Base-by-base conservation (phyloP, 2,888 invertebrate species). In the Harpagoxenus sublaevis region DNA sequence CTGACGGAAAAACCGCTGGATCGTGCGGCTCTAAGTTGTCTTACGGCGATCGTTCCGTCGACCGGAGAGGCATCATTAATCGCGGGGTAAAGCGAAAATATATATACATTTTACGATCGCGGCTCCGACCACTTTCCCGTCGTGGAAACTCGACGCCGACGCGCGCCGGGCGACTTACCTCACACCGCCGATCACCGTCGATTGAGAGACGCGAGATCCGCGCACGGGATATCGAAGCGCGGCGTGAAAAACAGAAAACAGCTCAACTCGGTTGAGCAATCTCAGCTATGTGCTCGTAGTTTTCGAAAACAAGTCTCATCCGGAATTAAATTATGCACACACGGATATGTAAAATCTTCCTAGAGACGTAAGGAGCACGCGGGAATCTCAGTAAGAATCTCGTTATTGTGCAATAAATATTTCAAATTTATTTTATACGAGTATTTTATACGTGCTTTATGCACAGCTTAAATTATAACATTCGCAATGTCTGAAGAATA, bases 71-170 rank as follows among this genome's bases (percentile, higher is more conserved):
- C 31, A 66, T 75, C 65, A 31, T 75, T 65, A 48, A 75, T 65
- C 28, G 45, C n/a, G 65, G 12, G n/a, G n/a, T 75, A 70, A 28
- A 66, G 51, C 42, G 53, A 78, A 55, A 55, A 55, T 28, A 12
- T 42, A 42, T 45, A 66, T 66, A 15, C 28, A 10, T 51, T 78
- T 66, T 75, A 83, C 68, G 85, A 68, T 55, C 42, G 28, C 12
- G n/a, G 23, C 10, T 6, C 31, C 55, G 74, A 45, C 75, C 71
- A 90, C 89, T 89, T 90, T 89, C 89, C 86, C 90, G 60, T 48
- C 63, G 71, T 81, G 86, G 60, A 83, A 87, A 84, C 73, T 87
- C 55, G 63, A 45, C 31, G 51, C 18, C 42, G 55, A 48, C 63
- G 31, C 60, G 23, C 23, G 23, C 23, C n/a, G n/a, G 39, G 48